Base-by-base conservation (phyloP, 2,113 vertebrate species). In the Poecile atricapillus region DNA sequence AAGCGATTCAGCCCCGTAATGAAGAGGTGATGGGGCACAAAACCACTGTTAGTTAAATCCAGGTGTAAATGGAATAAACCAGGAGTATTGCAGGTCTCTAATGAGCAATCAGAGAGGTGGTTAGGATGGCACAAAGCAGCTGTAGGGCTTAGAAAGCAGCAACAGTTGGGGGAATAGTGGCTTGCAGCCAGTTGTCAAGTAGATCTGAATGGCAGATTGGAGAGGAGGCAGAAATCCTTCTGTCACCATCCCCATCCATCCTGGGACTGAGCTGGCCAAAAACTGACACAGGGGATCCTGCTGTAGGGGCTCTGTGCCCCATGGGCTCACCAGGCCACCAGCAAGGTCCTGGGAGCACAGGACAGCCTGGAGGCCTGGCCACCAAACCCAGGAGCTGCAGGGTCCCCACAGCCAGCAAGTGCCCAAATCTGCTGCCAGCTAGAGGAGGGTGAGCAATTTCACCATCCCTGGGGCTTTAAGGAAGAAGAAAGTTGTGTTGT, bases 11-110 rank as follows among this genome's bases (percentile, higher is more conserved):
- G 88, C 20, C 86, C 59, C 27, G 22, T 82, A 81, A 94, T 60
- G 69, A 84, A 79, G 86, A 94, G 86, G 90, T 91, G 96, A 95
- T 8, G 62, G 90, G 92, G 95, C 94, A 95, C 94, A 87, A 37
- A 95, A 79, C 79, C 65, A 17, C 89, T 85, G 84, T 58, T 84
- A 71, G 92, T 50, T 92, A 93, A 92, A 90, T 15, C 55, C 90
- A 87, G 83, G 80, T 87, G 79, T 78, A 75, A 92, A 88, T 62
- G 83, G 95, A 90, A 75, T 73, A 89, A 90, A 83, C 92, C 86
- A 60, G 22, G 73, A 93, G 86, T 23, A 43, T 43, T 93, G 95
- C 90, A 82, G 69, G 62, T 93, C 88, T 86, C 92, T 93, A 84
- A 94, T 93, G 95, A 97, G 62, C 94, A 89, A 65, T 94, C 94